Base-by-base conservation (phyloP, 2,888 invertebrate genomes). In the Aquatica leii region DNA sequence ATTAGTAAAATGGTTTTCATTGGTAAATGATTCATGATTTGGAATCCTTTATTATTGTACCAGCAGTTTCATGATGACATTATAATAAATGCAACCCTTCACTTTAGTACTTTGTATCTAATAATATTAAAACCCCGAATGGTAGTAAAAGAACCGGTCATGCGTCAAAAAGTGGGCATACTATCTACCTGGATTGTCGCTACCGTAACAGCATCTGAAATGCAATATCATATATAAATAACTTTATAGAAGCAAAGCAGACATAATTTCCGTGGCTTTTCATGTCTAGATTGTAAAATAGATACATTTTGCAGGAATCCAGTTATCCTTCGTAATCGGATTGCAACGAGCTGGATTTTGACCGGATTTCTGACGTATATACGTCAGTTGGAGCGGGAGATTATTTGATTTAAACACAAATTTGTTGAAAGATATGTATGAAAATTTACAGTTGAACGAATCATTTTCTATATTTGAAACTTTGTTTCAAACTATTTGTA, bases 261-360 rank as follows among this genome's bases (percentile, higher is more conserved):
- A 69, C 69, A 71, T 71, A 71, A 73, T 73, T 73, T 73, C 71
- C 71, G 62, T 67, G 71, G 71, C 72, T 71, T 71, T 73, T 73
- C 71, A 70, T 68, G 67, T 66, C 66, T 68, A 70, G 70, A 71
- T 73, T 71, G 62, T 72, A 70, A 72, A 73, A 73, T 71, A 71
- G 73, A 73, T 71, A 71, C 70, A 66, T 71, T 71, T 71, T 69
- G 67, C 68, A 57, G 65, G 66, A 69, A 69, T 67, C 69, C 63
- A 70, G 69, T 70, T 71, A 71, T 70, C 67, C 66, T 65, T 66
- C 71, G 64, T 73, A 71, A 73, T 71, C 71, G 68, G 71, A 73
- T 73, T 68, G 64, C 53, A 58, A 57, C 57, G 66, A 60, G 50
- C 59, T 48, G 43, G 51, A 55, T 59, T 62, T 63, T 59, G 59